Conservation (phyloP, 2,888 invertebrate species). For the Prosapia bicincta region DNA sequence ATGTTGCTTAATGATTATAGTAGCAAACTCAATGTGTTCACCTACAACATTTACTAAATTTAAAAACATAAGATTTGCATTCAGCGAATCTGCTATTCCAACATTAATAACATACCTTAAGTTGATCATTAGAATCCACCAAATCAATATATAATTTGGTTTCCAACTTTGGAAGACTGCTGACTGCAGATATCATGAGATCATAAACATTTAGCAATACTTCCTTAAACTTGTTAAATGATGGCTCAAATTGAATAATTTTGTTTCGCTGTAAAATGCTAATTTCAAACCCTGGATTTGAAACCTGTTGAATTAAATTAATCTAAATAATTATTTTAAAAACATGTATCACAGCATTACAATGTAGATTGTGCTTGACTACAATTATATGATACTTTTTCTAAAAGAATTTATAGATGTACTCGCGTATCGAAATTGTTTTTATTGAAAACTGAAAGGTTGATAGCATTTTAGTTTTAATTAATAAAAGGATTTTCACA, state of each 20-base stretch:
- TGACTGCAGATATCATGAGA: slow-evolving; percentile 68
- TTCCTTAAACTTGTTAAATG: slow-evolving; percentile 69
- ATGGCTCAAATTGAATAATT: slow-evolving; percentile 66
- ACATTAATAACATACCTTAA: slow-evolving; percentile 38
- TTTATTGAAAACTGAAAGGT: too few relatives aligned
- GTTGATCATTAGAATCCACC: slow-evolving; percentile 41
- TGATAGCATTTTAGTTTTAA: too few relatives aligned
- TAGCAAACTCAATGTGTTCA: too few relatives aligned
- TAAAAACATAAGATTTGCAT: too few relatives aligned
- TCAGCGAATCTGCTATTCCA: too few relatives aligned
- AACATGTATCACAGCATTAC: background rate
- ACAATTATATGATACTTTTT: background rate
- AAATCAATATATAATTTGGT: slow-evolving; percentile 70
- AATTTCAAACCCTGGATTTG: slow-evolving; percentile 61
- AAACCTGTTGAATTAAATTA: too few relatives aligned
- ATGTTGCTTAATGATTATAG: too few relatives aligned
- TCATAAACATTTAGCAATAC: slow-evolving; percentile 68
- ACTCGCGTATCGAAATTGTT: too few relatives aligned
- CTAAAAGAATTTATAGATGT: background rate
- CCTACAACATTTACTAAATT: too few relatives aligned
- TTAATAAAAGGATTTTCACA: too few relatives aligned
- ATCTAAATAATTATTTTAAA: slow-evolving; percentile 25
- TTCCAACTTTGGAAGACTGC: slow-evolving; percentile 73
- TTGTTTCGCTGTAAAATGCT: slow-evolving; percentile 58
- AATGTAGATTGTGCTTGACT: background rate